Conservation (phyloP, 2,797 vertebrate genomes). For the Chaetodon trifasciatus region DNA sequence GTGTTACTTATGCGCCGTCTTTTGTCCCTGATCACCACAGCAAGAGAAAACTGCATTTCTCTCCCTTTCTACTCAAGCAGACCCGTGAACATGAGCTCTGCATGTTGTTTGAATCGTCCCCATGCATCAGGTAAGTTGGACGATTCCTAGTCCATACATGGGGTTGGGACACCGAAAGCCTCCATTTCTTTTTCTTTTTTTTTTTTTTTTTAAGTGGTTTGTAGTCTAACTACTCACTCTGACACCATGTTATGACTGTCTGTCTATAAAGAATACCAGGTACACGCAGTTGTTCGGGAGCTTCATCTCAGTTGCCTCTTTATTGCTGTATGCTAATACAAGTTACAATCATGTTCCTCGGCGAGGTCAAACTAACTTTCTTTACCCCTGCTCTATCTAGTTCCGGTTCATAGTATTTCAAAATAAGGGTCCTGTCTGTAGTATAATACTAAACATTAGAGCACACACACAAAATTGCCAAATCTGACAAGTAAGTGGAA, state of each 20-base stretch:
- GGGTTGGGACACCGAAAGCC: neutral
- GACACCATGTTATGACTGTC: no score
- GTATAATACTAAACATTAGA: no score
- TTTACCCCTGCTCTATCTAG: no score
- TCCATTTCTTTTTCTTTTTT: neutral
- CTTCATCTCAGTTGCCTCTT: no score
- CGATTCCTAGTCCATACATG: neutral
- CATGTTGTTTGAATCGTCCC: neutral
- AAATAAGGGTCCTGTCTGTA: no score
- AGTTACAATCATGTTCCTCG: no score
- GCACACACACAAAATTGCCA: neutral
- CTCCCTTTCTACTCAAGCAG: neutral
- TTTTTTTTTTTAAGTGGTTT: neutral
- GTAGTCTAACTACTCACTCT: no score
- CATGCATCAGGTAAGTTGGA: neutral
- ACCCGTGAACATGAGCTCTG: neutral
- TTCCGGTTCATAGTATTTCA: no score
- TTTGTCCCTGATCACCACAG: neutral
- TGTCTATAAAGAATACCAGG: no score
- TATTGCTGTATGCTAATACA: no score
- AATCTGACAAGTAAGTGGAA: neutral
- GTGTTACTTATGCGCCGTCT: neutral
- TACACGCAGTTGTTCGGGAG: no score
- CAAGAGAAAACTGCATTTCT: neutral
- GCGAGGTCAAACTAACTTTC: no score